phyloP scores from a whole-genome alignment of 2,797 vertebrate genomes.

The Phoxinus dragarum region DNA sequence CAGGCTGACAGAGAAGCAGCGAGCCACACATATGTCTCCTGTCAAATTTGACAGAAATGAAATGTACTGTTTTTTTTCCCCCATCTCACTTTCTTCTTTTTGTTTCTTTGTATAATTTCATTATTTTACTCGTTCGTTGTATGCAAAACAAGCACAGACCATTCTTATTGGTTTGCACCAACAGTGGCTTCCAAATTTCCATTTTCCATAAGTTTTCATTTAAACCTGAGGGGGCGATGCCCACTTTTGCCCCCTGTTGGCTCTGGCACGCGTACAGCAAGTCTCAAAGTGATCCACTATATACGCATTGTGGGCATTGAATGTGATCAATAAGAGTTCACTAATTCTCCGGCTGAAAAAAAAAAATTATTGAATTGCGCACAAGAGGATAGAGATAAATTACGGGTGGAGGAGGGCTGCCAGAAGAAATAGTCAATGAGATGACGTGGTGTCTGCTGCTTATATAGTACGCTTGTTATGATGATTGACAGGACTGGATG shows the following conservation, averaged over 20 bases:
- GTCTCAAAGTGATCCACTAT: background rate
- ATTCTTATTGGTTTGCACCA: background rate
- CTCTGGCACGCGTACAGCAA: background rate
- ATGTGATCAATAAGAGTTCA: background rate
- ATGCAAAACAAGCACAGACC: no score
- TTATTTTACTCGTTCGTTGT: background rate
- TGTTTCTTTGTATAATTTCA: background rate
- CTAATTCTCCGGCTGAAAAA: no score
- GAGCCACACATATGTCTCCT: constrained; percentile 42
- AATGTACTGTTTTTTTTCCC: background rate
- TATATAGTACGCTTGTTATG: no score
- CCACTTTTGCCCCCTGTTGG: background rate
- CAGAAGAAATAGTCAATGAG: no score
- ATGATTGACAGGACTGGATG: no score
- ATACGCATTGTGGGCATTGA: background rate
- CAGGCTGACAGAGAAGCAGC: constrained; percentile 50
- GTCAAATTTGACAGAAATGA: constrained; percentile 41
- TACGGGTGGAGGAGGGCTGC: no score
- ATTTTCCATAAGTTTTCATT: background rate
- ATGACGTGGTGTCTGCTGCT: no score
- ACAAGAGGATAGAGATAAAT: no score
- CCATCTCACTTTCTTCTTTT: background rate
- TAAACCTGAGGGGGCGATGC: background rate
- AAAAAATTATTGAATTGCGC: no score
- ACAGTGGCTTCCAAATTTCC: background rate